These are phyloP conservation scores for Drosophila sturtevanti DNA, from an alignment of 1,140 invertebrate species.

Conservation along the genomic window DNA sequence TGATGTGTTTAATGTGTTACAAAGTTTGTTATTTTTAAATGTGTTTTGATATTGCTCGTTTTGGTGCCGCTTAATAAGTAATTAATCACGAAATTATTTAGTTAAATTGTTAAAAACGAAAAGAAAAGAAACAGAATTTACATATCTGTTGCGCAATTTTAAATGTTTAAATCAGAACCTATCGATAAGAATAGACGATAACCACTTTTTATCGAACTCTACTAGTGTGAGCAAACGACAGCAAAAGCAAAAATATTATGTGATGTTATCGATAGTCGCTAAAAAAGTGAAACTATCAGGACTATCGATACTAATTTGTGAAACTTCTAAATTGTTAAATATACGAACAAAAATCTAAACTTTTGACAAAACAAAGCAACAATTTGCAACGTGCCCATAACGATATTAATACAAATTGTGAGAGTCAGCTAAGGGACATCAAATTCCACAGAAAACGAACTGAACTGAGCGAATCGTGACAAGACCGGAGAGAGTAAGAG, in stretches of 20 bases:
- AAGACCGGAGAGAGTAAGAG: conserved; percentile 16
- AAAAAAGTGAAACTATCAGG: not conserved
- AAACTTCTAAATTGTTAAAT: not conserved
- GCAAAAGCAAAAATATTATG: no score
- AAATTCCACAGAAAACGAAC: not conserved
- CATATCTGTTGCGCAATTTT: no score
- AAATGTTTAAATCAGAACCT: not conserved
- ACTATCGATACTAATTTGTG: not conserved
- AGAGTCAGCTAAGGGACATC: not conserved
- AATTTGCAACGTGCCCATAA: not conserved
- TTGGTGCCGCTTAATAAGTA: no score
- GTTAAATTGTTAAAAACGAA: no score
- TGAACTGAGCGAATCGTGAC: conserved; percentile 12
- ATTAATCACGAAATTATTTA: no score
- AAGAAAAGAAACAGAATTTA: no score
- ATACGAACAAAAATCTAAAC: not conserved
- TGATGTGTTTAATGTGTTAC: no score
- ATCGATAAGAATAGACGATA: not conserved
- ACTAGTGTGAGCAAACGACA: no score
- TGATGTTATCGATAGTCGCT: not conserved
- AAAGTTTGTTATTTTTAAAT: no score
- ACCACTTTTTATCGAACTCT: no score
- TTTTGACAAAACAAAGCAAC: not conserved
- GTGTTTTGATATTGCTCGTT: no score
- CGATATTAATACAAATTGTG: not conserved